Evolutionary conservation across 2,797 vertebrate genomes (phyloP).

Genomic region (Cossypha dichroa): DNA sequence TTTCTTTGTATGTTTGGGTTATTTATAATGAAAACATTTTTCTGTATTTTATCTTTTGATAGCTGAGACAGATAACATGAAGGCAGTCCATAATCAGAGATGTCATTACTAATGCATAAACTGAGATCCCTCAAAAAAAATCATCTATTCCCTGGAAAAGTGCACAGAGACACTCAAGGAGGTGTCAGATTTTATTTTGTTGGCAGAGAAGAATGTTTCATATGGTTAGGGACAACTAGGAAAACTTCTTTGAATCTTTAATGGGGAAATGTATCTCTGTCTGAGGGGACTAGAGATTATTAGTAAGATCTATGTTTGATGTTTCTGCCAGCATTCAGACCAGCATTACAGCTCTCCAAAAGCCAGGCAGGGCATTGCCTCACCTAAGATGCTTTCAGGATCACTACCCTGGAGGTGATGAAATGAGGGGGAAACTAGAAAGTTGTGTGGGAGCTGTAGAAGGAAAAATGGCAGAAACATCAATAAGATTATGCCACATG

Average conservation of each 20-base stretch:
- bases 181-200: not conserved
- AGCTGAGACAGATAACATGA: not conserved
- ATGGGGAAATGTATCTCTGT: not conserved
- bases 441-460: not conserved
- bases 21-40: not conserved
- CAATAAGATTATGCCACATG: constrained; percentile 32
- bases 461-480: constrained; percentile 44
- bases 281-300: not conserved
- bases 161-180: not conserved
- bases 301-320: not conserved
- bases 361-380: not conserved
- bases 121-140: not conserved
- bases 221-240: not conserved
- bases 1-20: not conserved
- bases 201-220: not conserved
- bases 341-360: not conserved
- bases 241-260: not conserved
- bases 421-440: constrained; percentile 14
- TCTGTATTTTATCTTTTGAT: not conserved
- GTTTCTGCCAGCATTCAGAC: not conserved
- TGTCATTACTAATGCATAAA: not conserved
- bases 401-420: not conserved
- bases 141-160: not conserved
- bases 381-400: not conserved
- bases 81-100: not conserved